Evolutionary conservation across 2,113 vertebrate species (phyloP), one percentile per base, ranked within the genome.

Genomic region (Poeciliopsis occidentalis): DNA sequence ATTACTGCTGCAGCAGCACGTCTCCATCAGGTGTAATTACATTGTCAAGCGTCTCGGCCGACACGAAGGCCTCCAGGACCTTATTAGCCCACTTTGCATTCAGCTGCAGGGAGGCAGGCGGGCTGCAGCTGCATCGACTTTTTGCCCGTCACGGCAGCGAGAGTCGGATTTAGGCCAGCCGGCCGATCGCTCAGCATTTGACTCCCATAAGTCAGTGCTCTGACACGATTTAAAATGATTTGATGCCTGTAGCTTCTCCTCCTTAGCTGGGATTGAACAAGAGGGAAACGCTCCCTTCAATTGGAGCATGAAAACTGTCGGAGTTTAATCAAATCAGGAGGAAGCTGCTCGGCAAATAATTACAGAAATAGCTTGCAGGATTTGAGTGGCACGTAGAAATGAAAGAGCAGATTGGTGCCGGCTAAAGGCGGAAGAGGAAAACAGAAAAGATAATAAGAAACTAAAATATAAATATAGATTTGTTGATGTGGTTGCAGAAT

Each of bases 11-110:
- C 69, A 73, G 83, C 78, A 73, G 81, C 73, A 61, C 64, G 78
- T 81, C 82, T 84, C 85, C 81, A 66, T 87, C 81, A 84, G 80
- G 71, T 81, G 69, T 84, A 86, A 87, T 85, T 80, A 82, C 85
- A 76, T 68, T 82, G 67, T 75, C 71, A 68, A 32, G 63, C 67
- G n/a, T 85, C 69, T 32, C 70, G 30, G 24, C 77, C 79, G 87
- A 80, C 67, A 75, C 22, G 19, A 79, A 83, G 61, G 44, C 73
- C 86, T 89, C 2, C 26, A 69, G 67, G 71, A 79, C 82, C 75
- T 66, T 62, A 80, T 87, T 85, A 88, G 70, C 31, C 81, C 73
- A 61, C 64, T 67, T 72, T 75, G 71, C 76, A 78, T 76, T 83
- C 60, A 71, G 73, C 82, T 37, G 34, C 34, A 73, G 65, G 47